Evolutionary conservation across 2,113 vertebrate genomes (phyloP), one percentile per base, ranked within the genome.

Genomic region (Dicrurus megarhynchus): DNA sequence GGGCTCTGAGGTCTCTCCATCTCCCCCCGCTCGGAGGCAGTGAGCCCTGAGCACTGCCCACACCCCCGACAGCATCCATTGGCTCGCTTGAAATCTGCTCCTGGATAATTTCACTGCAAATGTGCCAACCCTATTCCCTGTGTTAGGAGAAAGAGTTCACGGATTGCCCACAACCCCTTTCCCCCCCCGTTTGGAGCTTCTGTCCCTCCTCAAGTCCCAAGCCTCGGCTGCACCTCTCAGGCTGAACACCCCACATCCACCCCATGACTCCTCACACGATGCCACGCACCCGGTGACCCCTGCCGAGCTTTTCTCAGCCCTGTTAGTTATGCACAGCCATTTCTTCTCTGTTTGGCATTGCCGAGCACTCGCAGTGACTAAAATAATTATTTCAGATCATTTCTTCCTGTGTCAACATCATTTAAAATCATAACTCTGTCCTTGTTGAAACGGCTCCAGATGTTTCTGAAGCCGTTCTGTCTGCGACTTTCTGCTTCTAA

Each of bases 1-100:
- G 9, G 10, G 26, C 32, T 42, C 21, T 20, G 9, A 50, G 26
- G 5, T 42, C 11, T 37, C 21, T 15, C 17, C 32, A 57, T 42
- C 17, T 47, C 44, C 27, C 57, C 26, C 16, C 0, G 0, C 11
- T 49, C 28, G 0, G 0, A 1, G 5, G 33, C 75, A 44, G 28
- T 1, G 1, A 37, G 41, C 12, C 24, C 60, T 39, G 32, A 2
- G 2, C 15, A 16, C 23, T 32, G 15, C 35, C 10, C 4, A 3
- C 8, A 8, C 17, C 8, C 1, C 5, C 53, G 28, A 68, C 65
- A 87, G 22, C 33, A 35, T 35, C n/a, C 27, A 15, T 13, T 33
- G 30, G 24, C n/a, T 80, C 2, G 0, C 11, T 71, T 39, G 35
- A 26, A 30, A 64, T 16, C 17, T 49, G 24, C 41, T 28, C 8